These are phyloP conservation scores for Neodon shergylaensis DNA, from an alignment of 2,113 vertebrate genomes.

Conservation along the genomic window DNA sequence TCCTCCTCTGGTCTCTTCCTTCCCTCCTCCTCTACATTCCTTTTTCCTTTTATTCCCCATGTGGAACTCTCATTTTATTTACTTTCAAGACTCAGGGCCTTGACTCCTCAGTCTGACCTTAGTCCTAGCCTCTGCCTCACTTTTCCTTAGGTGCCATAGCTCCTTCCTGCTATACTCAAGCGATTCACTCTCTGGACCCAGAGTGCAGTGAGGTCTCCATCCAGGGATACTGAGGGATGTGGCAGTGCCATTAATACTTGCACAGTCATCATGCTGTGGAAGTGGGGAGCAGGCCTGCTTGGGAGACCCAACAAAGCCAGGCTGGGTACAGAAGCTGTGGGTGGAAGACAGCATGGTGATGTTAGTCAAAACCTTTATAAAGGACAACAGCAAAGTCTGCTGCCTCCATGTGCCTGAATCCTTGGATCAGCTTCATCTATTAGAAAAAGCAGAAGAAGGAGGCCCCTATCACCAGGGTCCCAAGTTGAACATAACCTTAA, in stretches of 20 bases:
- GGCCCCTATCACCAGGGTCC: neutral
- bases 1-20: no score
- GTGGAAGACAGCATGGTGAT: neutral
- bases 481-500: neutral
- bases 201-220: neutral
- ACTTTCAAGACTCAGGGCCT: neutral
- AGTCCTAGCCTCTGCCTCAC: neutral
- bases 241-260: neutral
- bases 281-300: neutral
- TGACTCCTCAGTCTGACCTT: neutral
- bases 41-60: neutral
- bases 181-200: neutral
- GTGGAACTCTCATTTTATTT: neutral
- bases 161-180: neutral
- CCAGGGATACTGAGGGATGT: neutral
- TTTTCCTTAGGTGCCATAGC: accelerated
- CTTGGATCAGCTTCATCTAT: neutral
- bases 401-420: neutral
- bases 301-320: neutral
- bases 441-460: neutral
- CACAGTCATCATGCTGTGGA: no score
- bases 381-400: neutral
- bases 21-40: neutral
- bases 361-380: neutral
- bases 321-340: neutral